Conservation (phyloP, 2,797 vertebrate genomes). For the Mycteria americana region DNA sequence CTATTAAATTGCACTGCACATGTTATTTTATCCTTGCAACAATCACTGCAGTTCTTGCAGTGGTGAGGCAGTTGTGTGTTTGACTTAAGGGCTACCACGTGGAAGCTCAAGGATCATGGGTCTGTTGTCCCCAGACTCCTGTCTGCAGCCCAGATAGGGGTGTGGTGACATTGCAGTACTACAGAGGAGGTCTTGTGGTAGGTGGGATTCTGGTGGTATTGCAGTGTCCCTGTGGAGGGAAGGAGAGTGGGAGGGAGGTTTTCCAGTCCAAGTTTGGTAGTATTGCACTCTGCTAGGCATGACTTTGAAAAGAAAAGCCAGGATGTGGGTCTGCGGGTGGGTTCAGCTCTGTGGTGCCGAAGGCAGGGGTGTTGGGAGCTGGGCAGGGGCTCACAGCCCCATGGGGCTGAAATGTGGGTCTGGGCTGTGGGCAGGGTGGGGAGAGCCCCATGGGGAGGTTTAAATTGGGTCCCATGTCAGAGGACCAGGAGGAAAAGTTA, state of each 20-base stretch:
- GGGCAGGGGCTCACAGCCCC: background rate
- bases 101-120: background rate
- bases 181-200: background rate
- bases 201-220: background rate
- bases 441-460: accelerated
- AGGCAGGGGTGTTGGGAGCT: background rate
- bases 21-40: background rate
- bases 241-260: background rate
- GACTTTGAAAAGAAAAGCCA: background rate
- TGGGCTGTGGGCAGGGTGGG: background rate
- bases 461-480: background rate
- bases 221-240: background rate
- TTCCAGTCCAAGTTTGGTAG: background rate
- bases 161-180: background rate
- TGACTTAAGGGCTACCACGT: background rate
- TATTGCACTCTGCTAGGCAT: background rate
- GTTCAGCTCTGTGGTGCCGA: background rate
- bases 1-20: background rate
- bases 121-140: background rate
- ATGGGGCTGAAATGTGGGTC: background rate
- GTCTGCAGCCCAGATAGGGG: no score
- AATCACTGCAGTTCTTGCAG: background rate
- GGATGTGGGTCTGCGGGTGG: background rate
- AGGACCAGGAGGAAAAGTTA: background rate
- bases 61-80: background rate